These are phyloP conservation scores for Ectemnius continuus DNA, from an alignment of 2,888 invertebrate species.

Conservation along the genomic window DNA sequence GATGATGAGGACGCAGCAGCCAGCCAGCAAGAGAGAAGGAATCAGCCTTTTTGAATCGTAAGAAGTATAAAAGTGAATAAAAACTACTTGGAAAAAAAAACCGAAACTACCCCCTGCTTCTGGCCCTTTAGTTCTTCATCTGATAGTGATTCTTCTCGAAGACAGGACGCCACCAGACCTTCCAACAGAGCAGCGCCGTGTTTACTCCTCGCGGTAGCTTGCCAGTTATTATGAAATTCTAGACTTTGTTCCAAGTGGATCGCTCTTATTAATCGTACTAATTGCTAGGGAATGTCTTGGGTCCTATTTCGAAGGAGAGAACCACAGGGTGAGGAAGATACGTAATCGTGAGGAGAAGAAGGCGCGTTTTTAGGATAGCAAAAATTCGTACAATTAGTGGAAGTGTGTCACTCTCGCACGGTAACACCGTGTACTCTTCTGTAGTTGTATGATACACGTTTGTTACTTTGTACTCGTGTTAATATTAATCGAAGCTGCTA, in stretches of 20 bases:
- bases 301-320: conserved; percentile 60
- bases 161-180: too few species aligned
- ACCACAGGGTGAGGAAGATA: background rate
- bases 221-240: too few species aligned
- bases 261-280: too few species aligned
- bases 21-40: conserved; percentile 41
- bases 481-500: too few species aligned
- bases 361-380: background rate
- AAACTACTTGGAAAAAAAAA: conserved; percentile 62
- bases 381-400: too few species aligned
- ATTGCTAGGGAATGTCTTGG: conserved; percentile 35
- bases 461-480: too few species aligned
- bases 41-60: conserved; percentile 55
- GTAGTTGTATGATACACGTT: too few species aligned
- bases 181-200: too few species aligned
- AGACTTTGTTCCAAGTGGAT: too few species aligned
- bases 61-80: conserved; percentile 65
- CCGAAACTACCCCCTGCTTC: conserved; percentile 28
- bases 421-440: too few species aligned
- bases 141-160: conserved; percentile 28
- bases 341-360: background rate
- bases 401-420: too few species aligned
- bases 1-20: conserved; percentile 15
- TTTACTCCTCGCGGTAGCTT: too few species aligned
- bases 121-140: conserved; percentile 53